Evolutionary conservation across 2,888 invertebrate species (phyloP), one percentile per base, ranked within the genome.

Genomic region (Ormyrus pomaceus): DNA sequence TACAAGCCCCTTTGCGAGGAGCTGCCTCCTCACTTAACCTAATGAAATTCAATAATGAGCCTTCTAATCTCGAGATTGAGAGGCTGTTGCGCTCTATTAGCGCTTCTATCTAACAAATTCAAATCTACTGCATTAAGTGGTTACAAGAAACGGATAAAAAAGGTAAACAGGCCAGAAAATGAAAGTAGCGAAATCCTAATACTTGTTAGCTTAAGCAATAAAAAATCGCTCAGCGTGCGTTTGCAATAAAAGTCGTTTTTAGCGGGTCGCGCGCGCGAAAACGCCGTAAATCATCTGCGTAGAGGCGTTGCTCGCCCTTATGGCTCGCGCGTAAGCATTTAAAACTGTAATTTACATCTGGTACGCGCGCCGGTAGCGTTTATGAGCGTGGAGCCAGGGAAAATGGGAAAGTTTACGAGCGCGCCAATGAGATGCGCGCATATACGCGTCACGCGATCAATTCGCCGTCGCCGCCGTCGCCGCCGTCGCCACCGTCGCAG

Each of bases 321-420:
- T 46, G 59, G 64, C 13, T 45, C 66, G 46, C 48, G 68, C 45
- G 56, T 66, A 10, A 73, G 71, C 80, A 78, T 80, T 82, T 78
- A 69, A 77, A 79, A 79, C 50, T 66, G 77, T 81, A 83, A 82
- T 82, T 82, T 77, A 77, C 80, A 80, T 77, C 77, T 77, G 72
- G 61, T 34, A 34, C 46, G 10, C 58, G 53, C 56, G 56, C 50
- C 11, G 64, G 53, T 19, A 19, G 56, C 62, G 71, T 79, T 70
- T 70, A 79, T 71, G 75, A 75, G 75, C 48, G 53, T 9, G 19
- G 34, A 13, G 56, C 45, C 48, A 11, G 13, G 48, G 62, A 65
- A 79, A 79, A 79, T 75, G 70, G 58, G 19, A 75, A 61, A 71
- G 59, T 79, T 79, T 79, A 75, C 71, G 70, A 79, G 70, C 59